Base-by-base conservation (phyloP, 2,113 vertebrate genomes). In the Oreotrochilus melanogaster region DNA sequence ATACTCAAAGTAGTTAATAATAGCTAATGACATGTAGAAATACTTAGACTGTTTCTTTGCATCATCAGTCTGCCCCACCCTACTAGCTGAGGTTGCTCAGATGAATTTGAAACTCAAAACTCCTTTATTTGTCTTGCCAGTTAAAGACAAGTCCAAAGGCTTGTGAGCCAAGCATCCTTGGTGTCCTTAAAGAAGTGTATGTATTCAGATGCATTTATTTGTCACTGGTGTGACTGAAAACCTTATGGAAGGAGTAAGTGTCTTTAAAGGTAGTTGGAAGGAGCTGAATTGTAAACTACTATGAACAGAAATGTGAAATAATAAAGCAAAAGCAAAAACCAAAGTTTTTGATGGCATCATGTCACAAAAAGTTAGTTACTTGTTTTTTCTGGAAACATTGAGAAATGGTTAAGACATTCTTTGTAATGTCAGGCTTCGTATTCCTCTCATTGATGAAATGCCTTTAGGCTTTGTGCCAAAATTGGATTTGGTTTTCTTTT, bases 401-500 rank as follows among this genome's bases (percentile, higher is more conserved):
- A 96, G 84, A 95, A 88, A 85, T 72, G 70, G 84, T 87, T 79
- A 82, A 91, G 27, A 74, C 71, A 22, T 78, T 75, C 85, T 84
- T 91, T 76, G 35, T 89, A 19, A 43, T 69, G 61, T 70, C 78
- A 85, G 31, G 42, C 62, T 53, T 79, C 54, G 14, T 64, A 42
- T 42, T 91, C 35, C 30, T 94, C 74, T 86, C 82, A 57, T 47
- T 87, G 84, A 86, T 71, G 53, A 65, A 84, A 73, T 89, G 54
- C 58, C 78, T 66, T 82, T 12, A 57, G 81, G 50, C 43, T 85
- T 85, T 73, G 50, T 79, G 74, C 78, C 84, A 85, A 62, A 95
- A 82, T 37, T 56, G 51, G 30, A 18, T 81, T 89, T 89, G 81
- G 30, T 85, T 89, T 95, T 80, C 39, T 86, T 86, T 57, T 39